A percentile compares a stretch with the other conserved stretches of the same genome.
Evolutionary conservation across 2,113 vertebrate species (phyloP).

Genomic region (Rhegmatorhina hoffmannsi): DNA sequence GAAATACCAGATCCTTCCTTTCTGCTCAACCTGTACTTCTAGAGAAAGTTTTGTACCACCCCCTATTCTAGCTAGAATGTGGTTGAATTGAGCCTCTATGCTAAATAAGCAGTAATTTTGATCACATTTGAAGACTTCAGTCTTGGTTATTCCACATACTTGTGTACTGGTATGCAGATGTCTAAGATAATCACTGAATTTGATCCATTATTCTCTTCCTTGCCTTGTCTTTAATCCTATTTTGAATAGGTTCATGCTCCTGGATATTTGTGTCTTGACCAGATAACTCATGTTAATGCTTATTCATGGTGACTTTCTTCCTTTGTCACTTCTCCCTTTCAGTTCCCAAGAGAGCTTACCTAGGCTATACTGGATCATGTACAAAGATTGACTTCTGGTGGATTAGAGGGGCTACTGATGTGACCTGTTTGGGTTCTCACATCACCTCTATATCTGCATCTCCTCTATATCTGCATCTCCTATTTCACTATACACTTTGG

Average conservation of each 20-base stretch:
- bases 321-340: neutral
- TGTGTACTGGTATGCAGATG: neutral
- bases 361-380: neutral
- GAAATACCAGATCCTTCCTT: neutral
- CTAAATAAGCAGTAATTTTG: neutral
- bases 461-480: neutral
- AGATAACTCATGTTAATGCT: neutral
- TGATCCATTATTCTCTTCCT: neutral
- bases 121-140: neutral
- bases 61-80: neutral
- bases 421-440: neutral
- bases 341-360: neutral
- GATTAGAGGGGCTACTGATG: neutral
- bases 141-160: neutral
- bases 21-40: neutral
- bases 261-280: neutral
- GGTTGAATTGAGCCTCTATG: neutral
- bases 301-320: neutral
- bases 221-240: neutral
- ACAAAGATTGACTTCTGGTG: conserved; percentile 15
- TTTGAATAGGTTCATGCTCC: neutral
- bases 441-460: neutral
- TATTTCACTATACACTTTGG: neutral
- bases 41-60: neutral
- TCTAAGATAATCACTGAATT: neutral